phyloP scores from a whole-genome alignment of 2,113 vertebrate species.

The Hemicordylus capensis region DNA sequence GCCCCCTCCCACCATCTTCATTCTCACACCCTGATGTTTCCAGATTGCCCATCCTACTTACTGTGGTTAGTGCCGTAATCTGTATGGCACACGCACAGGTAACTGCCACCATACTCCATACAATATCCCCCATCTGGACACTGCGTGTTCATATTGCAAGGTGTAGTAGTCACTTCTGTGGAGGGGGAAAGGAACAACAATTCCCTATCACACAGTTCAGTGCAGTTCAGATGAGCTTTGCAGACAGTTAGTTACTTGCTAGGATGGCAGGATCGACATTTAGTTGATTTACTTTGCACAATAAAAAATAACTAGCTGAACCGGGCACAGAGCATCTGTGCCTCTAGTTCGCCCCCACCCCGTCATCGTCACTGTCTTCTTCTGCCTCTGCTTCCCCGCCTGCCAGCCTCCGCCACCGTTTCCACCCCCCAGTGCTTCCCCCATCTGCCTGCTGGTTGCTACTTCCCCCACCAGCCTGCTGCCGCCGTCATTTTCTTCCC shows the following conservation, averaged over 20 bases:
- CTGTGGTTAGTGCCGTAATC: constrained; percentile 85
- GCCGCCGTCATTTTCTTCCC: too few species aligned
- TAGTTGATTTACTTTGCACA: too few species aligned
- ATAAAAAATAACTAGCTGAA: too few species aligned
- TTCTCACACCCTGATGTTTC: not conserved
- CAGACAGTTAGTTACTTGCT: not conserved
- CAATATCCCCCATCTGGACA: constrained; percentile 93
- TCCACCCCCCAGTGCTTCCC: too few species aligned
- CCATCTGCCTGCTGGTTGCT: too few species aligned
- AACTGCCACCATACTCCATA: constrained; percentile 91
- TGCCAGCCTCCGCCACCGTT: too few species aligned
- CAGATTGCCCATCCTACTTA: constrained; percentile 68
- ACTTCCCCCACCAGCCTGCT: too few species aligned
- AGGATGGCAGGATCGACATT: not conserved
- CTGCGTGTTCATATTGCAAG: constrained; percentile 89
- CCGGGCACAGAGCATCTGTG: too few species aligned
- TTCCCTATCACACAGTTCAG: not conserved
- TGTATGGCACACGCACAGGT: constrained; percentile 94
- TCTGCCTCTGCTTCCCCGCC: too few species aligned
- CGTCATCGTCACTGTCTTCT: too few species aligned
- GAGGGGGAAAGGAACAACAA: not conserved
- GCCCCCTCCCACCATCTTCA: not conserved
- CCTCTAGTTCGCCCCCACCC: too few species aligned
- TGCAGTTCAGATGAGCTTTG: not conserved
- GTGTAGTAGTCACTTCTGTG: constrained; percentile 90